These are phyloP conservation scores for Tachysurus fulvidraco DNA, from an alignment of 2,113 vertebrate genomes.

Conservation along the genomic window DNA sequence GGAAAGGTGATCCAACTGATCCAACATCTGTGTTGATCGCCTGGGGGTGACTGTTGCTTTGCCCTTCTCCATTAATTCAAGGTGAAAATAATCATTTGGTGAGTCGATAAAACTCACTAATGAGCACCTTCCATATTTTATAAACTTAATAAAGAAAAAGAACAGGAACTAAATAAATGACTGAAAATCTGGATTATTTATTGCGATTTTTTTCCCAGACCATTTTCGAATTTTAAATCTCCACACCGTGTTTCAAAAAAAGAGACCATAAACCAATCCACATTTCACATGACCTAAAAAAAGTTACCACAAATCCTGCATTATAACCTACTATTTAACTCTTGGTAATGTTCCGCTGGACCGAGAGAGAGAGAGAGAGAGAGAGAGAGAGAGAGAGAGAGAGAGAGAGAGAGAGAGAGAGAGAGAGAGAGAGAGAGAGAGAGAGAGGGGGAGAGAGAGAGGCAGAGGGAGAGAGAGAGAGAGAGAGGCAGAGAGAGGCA, in stretches of 20 bases:
- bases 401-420: not conserved
- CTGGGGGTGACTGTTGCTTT: not conserved
- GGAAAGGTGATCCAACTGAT: not conserved
- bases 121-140: not conserved
- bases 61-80: not conserved
- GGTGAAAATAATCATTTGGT: constrained; percentile 11
- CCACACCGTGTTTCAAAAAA: not conserved
- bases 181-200: not conserved
- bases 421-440: not conserved
- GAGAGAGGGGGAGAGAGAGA: not conserved
- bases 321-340: not conserved
- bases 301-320: not conserved
- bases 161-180: not conserved
- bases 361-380: not conserved
- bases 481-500: not conserved
- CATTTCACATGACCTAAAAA: not conserved
- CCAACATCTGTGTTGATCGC: constrained; percentile 5
- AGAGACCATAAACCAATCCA: too few relatives aligned
- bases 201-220: not conserved
- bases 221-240: not conserved
- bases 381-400: not conserved
- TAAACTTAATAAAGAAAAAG: too few relatives aligned
- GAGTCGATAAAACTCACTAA: constrained; percentile 8
- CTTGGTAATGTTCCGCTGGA: not conserved
- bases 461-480: not conserved